These are phyloP conservation scores for Candoia aspera DNA, from an alignment of 2,113 vertebrate genomes.

Conservation along the genomic window DNA sequence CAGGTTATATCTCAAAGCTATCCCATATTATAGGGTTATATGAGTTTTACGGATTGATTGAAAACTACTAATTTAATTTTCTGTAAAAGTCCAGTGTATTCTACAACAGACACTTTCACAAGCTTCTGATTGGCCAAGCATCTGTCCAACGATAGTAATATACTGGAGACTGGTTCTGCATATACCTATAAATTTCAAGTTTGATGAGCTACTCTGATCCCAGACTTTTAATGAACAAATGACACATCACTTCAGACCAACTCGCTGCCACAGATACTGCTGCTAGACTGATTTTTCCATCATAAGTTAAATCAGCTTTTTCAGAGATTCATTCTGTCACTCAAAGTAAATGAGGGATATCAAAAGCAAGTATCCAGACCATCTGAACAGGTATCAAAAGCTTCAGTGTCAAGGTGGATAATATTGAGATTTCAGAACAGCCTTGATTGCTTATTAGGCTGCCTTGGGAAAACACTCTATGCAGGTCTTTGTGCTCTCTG, in stretches of 20 bases:
- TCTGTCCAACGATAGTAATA: not conserved
- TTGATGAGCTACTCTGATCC: not conserved
- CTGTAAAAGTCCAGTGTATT: not conserved
- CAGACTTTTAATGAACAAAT: not conserved
- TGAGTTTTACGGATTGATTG: not conserved
- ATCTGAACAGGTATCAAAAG: not conserved
- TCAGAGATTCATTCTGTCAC: not conserved
- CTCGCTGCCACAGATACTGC: rapidly evolving
- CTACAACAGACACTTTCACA: not conserved
- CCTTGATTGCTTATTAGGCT: not conserved
- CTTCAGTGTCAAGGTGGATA: rapidly evolving
- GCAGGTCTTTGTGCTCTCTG: not conserved
- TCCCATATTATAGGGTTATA: not conserved
- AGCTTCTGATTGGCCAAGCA: not conserved
- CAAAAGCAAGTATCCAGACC: not conserved
- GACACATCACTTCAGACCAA: not conserved
- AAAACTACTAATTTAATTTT: not conserved
- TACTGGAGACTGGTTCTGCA: not conserved
- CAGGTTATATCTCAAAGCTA: not conserved
- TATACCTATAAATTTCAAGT: not conserved
- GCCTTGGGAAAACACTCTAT: not conserved
- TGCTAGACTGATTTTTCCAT: rapidly evolving
- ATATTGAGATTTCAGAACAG: rapidly evolving
- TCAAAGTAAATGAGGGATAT: not conserved
- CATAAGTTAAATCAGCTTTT: not conserved